phyloP scores from a whole-genome alignment of 2,797 vertebrate genomes.

The Caiman crocodilus region DNA sequence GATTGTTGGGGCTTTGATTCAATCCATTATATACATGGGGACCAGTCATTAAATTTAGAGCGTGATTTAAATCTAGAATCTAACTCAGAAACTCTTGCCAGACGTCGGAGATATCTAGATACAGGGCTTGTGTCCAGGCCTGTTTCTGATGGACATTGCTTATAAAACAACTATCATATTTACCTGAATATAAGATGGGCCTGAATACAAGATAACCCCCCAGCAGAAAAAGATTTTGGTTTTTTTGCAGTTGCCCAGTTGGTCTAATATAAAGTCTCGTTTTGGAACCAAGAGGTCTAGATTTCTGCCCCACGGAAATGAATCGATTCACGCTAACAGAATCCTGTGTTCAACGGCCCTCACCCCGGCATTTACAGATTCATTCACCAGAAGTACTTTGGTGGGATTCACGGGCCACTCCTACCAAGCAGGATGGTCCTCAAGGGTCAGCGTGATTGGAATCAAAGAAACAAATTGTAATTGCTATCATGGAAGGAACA shows the following conservation, averaged over 20 bases:
- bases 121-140: background rate
- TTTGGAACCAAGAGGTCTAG: background rate
- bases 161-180: background rate
- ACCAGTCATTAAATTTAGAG: background rate
- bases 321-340: conserved; percentile 41
- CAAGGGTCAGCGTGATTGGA: background rate
- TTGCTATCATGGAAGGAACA: conserved; percentile 22
- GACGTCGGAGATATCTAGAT: background rate
- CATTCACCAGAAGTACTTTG: conserved; percentile 30
- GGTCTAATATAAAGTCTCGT: no score
- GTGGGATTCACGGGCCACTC: conserved; percentile 46
- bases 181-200: no score
- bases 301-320: conserved; percentile 52
- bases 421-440: conserved; percentile 16
- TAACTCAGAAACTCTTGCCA: background rate
- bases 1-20: background rate
- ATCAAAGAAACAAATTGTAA: conserved; percentile 13
- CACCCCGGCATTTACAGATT: background rate
- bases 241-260: no score
- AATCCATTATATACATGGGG: background rate
- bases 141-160: background rate
- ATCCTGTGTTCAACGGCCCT: conserved; percentile 19
- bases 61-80: background rate
- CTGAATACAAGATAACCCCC: no score
- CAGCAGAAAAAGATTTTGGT: no score